Conservation (phyloP, 2,797 vertebrate species). For the Sebastes nivosus region DNA sequence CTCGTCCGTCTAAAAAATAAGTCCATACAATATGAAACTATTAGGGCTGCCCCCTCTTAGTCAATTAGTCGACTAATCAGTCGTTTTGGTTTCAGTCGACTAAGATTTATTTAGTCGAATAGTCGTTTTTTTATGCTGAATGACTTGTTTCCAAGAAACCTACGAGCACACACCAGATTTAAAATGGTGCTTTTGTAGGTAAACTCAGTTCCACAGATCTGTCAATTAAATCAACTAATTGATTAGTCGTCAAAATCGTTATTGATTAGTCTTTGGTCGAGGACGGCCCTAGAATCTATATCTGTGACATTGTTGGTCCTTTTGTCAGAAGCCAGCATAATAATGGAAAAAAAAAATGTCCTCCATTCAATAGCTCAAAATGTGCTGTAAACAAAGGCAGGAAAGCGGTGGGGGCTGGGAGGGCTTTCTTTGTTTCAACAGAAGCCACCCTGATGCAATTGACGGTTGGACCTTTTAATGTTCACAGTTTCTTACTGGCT, state of each 20-base stretch:
- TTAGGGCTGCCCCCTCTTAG: too few species aligned
- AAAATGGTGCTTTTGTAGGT: too few species aligned
- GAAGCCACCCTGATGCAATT: conserved; percentile 49
- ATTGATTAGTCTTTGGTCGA: too few species aligned
- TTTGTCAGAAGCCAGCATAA: conserved; percentile 39
- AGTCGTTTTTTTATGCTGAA: too few species aligned
- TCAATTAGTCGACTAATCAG: too few species aligned
- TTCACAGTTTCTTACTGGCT: conserved; percentile 40
- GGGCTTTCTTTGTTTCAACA: conserved; percentile 45
- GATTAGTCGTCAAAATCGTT: too few species aligned
- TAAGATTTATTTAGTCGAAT: too few species aligned
- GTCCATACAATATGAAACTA: background rate
- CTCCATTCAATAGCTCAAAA: conserved; percentile 56
- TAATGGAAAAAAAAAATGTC: conserved; percentile 56
- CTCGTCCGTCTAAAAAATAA: background rate
- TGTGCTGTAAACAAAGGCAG: conserved; percentile 71
- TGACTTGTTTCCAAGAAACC: too few species aligned
- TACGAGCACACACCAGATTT: too few species aligned
- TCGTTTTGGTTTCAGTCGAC: too few species aligned
- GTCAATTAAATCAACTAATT: too few species aligned
- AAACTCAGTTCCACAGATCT: too few species aligned
- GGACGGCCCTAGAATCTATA: background rate
- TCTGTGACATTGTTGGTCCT: conserved; percentile 32
- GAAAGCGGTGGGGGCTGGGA: conserved; percentile 60
- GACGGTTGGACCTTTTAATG: conserved; percentile 58